Base-by-base conservation (phyloP, 1,140 invertebrate genomes). In the Drosophila mojavensis region DNA sequence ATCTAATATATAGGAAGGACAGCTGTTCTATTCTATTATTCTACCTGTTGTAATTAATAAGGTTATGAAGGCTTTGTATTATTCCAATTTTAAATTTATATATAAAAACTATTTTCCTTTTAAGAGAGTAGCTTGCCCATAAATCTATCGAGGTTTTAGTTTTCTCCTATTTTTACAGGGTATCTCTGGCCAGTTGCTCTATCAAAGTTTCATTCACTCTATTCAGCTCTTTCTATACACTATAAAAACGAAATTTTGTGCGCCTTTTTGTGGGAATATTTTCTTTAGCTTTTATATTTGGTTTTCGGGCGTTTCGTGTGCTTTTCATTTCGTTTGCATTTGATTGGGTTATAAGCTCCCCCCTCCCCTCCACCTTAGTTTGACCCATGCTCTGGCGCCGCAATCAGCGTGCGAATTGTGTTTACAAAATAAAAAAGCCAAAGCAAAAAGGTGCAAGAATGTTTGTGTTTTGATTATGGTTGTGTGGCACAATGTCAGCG, bases 301-400 rank as follows among this genome's bases (percentile, higher is more conserved):
- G 56, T 60, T 51, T 72, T 54, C 41, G 69, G 72, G 71, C 73
- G 74, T 77, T 67, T 78, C 62, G 75, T 85, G 82, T 73, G 83
- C 75, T 79, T 88, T 83, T 84, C 81, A 84, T 85, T 85, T 85
- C 58, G 65, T 73, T 68, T 73, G 70, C 83, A 72, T 85, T 85
- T 81, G 83, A 80, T 83, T 83, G 56, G 64, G 54, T 68, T 55
- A 62, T 39, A 10, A 10, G 6, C 33, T 17, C 5, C 13, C 41
- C 10, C 4, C 79, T 56, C 81, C 65, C 62, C 4, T n/a, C 43
- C n/a, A 15, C 43, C 13, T 1, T 11, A 62, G 70, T 63, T 72
- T 79, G 69, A 81, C 75, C 70, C 67, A 61, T 45, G 5, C 62
- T 53, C 66, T 36, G 79, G 0, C 7, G 9, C 74, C 78, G 81